Conservation (phyloP, 2,888 invertebrate genomes). For the Formica aserva region DNA sequence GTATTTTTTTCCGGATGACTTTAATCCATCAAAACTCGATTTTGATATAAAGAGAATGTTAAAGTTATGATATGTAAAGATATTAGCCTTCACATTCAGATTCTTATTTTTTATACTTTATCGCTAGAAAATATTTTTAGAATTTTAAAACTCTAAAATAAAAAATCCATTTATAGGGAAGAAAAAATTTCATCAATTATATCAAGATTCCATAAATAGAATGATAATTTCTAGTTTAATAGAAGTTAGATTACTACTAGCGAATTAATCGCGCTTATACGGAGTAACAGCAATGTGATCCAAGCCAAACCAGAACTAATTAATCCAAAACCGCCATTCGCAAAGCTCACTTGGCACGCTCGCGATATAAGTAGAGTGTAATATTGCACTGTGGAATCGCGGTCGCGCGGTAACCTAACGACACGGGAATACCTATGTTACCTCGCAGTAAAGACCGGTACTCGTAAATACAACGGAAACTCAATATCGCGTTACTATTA, state of each 20-base stretch:
- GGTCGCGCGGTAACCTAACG: conserved; percentile 47
- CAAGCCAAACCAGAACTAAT: conserved; percentile 44
- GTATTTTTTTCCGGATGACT: background rate
- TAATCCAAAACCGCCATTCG: conserved; percentile 48
- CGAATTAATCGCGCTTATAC: conserved; percentile 25
- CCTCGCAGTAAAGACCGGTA: conserved; percentile 39
- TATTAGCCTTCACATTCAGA: background rate
- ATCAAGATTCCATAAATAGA: background rate
- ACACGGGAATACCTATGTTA: conserved; percentile 49
- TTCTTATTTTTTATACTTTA: background rate
- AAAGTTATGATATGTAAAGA: background rate
- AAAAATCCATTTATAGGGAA: background rate
- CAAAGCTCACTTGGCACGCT: conserved; percentile 40
- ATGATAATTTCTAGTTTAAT: background rate
- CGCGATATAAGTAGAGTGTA: conserved; percentile 45
- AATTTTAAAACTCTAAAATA: background rate
- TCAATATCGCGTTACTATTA: conserved; percentile 58
- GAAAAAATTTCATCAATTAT: background rate
- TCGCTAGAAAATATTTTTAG: background rate
- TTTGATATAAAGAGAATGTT: background rate
- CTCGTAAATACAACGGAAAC: conserved; percentile 45
- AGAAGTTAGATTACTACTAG: background rate
- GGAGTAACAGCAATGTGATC: conserved; percentile 25
- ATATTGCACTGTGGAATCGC: conserved; percentile 41
- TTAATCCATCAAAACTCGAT: background rate